Evolutionary conservation across 2,888 invertebrate species (phyloP).

Genomic region (Steinernema hermaphroditum): DNA sequence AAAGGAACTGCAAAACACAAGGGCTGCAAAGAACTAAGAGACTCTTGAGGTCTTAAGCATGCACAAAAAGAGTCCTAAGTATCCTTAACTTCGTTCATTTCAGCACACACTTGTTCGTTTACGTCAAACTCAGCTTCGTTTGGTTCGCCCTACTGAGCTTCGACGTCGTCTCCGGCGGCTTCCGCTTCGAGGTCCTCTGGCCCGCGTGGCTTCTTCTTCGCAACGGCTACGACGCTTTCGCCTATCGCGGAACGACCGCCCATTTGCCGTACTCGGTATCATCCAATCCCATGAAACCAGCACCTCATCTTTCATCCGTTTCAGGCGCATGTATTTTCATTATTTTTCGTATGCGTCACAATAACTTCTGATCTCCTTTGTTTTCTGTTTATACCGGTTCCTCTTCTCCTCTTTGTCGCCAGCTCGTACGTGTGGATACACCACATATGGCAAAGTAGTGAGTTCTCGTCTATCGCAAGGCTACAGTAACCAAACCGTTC

Average conservation of each 20-base stretch:
- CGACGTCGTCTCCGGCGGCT: conserved; percentile 79
- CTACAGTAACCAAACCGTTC: not conserved
- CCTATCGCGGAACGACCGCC: conserved; percentile 79
- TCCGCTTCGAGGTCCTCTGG: conserved; percentile 98
- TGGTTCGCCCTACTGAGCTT: conserved; percentile 55
- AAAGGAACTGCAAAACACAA: no score
- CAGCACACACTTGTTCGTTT: conserved; percentile 48
- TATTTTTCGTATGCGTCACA: conserved; percentile 95
- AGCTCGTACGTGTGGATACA: conserved; percentile 84
- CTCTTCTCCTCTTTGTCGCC: conserved; percentile 77
- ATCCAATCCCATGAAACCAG: not conserved
- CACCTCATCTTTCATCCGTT: not conserved
- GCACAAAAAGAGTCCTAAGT: no score
- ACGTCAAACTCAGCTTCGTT: conserved; percentile 47
- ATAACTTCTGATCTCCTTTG: conserved; percentile 97
- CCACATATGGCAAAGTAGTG: conserved; percentile 51
- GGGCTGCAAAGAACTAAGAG: no score
- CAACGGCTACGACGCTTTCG: conserved; percentile 93
- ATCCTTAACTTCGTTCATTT: no score
- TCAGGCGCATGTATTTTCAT: conserved; percentile 82
- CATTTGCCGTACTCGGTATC: conserved; percentile 16
- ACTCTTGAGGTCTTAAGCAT: no score
- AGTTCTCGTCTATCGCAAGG: conserved; percentile 32
- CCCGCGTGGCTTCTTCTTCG: conserved; percentile 94
- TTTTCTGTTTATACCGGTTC: conserved; percentile 94